Evolutionary conservation across 2,797 vertebrate genomes (phyloP).

Genomic region (Anabas testudineus): DNA sequence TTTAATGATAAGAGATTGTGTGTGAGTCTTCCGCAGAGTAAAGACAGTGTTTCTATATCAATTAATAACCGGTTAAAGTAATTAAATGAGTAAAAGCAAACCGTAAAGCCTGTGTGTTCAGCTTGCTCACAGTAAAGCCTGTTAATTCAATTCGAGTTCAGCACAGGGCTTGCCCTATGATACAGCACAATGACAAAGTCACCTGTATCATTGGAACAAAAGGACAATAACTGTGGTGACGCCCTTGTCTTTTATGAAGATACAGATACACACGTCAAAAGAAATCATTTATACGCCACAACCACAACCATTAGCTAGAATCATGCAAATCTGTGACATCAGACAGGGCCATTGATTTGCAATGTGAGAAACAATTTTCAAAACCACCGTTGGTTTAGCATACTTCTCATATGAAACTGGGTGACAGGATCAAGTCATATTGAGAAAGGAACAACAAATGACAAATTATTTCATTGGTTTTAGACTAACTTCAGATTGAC

Average conservation of each 20-base stretch:
- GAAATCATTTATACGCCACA: slow-evolving; percentile 24
- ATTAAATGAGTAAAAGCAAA: slow-evolving; percentile 15
- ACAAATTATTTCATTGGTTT: too few relatives aligned
- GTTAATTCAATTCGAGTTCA: slow-evolving; percentile 7
- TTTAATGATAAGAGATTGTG: slow-evolving; percentile 2
- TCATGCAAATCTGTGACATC: slow-evolving; percentile 37
- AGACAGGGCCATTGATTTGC: slow-evolving; percentile 7
- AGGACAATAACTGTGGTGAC: slow-evolving; percentile 32
- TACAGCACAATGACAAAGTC: slow-evolving; percentile 6
- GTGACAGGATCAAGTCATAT: too few relatives aligned
- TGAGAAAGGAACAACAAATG: too few relatives aligned
- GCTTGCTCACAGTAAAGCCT: neutral
- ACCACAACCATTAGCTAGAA: slow-evolving; percentile 8
- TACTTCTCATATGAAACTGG: too few relatives aligned
- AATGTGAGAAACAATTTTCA: neutral
- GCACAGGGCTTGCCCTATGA: slow-evolving; percentile 6
- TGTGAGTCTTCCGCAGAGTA: neutral
- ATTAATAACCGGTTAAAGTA: slow-evolving; percentile 1
- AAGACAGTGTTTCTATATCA: slow-evolving; percentile 2
- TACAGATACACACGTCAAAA: slow-evolving; percentile 25
- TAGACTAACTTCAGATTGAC: too few relatives aligned
- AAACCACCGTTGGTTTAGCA: neutral
- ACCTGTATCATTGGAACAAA: slow-evolving; percentile 35
- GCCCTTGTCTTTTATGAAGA: slow-evolving; percentile 38
- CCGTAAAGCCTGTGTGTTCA: neutral